Conservation (phyloP, 2,113 vertebrate genomes). For the Columba livia region DNA sequence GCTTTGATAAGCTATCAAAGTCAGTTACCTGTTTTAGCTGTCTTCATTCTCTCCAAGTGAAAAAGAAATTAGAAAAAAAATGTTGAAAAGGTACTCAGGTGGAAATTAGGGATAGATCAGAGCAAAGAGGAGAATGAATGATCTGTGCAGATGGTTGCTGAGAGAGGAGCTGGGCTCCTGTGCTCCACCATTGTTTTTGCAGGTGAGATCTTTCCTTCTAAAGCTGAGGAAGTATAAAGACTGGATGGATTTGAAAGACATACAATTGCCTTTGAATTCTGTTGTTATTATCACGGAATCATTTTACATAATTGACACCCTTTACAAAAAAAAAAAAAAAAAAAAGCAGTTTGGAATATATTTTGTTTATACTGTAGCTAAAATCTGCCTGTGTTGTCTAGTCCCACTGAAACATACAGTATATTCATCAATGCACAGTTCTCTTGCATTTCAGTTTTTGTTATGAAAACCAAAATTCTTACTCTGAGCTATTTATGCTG, state of each 20-base stretch:
- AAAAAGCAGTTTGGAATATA: conserved; percentile 11
- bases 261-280: conserved; percentile 27
- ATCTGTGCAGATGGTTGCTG: not conserved
- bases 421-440: conserved; percentile 50
- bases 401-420: conserved; percentile 28
- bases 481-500: conserved; percentile 68
- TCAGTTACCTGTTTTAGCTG: not conserved
- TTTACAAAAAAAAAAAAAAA: not conserved
- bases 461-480: conserved; percentile 67
- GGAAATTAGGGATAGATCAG: not conserved
- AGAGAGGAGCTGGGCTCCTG: not conserved
- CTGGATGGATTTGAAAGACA: conserved; percentile 36
- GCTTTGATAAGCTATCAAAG: not conserved
- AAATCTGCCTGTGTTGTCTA: conserved; percentile 35
- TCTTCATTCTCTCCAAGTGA: not conserved
- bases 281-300: conserved; percentile 14
- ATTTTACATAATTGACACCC: conserved; percentile 44
- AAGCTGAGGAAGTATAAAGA: conserved; percentile 2
- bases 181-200: conserved; percentile 33
- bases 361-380: conserved; percentile 54
- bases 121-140: not conserved
- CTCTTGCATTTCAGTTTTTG: conserved; percentile 63
- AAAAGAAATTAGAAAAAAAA: not conserved
- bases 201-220: conserved; percentile 46
- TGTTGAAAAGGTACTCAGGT: not conserved